phyloP scores from a whole-genome alignment of 2,797 vertebrate species.

The Telmatherina bonti region DNA sequence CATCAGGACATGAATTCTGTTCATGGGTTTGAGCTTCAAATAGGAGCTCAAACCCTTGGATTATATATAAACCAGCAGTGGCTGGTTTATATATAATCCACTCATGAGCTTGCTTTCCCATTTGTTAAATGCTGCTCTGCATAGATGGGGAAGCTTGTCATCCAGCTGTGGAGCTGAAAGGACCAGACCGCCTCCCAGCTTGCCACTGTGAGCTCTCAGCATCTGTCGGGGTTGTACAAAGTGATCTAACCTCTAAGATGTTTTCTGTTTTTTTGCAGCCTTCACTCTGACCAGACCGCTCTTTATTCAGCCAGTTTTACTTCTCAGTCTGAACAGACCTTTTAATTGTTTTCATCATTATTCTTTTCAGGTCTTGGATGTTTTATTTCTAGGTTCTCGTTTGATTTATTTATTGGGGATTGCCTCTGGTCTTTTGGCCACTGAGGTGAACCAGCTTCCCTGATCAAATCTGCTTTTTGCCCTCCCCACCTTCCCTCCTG shows the following conservation, averaged over 20 bases:
- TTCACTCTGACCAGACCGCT: slow-evolving; percentile 3
- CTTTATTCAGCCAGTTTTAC: slow-evolving; percentile 16
- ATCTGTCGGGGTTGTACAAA: slow-evolving; percentile 13
- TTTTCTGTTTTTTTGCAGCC: slow-evolving; percentile 29
- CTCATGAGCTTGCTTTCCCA: slow-evolving; percentile 34
- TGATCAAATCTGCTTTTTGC: slow-evolving; percentile 69
- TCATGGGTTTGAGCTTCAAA: slow-evolving; percentile 9
- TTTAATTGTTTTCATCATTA: slow-evolving; percentile 15
- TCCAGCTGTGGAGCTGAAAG: slow-evolving; percentile 47
- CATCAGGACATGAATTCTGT: slow-evolving; percentile 35
- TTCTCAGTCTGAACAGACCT: not conserved
- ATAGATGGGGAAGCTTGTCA: slow-evolving; percentile 45
- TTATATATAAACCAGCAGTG: slow-evolving; percentile 38
- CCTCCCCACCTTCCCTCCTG: slow-evolving; percentile 28
- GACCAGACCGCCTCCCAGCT: slow-evolving; percentile 18
- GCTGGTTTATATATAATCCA: slow-evolving; percentile 44
- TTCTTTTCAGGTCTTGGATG: slow-evolving; percentile 22
- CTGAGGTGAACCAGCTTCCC: slow-evolving; percentile 71
- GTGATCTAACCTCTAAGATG: slow-evolving; percentile 19
- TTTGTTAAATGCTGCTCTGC: slow-evolving; percentile 55
- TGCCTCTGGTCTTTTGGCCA: slow-evolving; percentile 27
- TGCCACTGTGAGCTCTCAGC: slow-evolving; percentile 12
- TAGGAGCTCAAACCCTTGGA: too few species aligned
- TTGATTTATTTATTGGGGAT: slow-evolving; percentile 9
- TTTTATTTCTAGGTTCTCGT: slow-evolving; percentile 24